These are phyloP conservation scores for Drosophila setosimentum DNA, from an alignment of 2,888 invertebrate species.

Conservation along the genomic window DNA sequence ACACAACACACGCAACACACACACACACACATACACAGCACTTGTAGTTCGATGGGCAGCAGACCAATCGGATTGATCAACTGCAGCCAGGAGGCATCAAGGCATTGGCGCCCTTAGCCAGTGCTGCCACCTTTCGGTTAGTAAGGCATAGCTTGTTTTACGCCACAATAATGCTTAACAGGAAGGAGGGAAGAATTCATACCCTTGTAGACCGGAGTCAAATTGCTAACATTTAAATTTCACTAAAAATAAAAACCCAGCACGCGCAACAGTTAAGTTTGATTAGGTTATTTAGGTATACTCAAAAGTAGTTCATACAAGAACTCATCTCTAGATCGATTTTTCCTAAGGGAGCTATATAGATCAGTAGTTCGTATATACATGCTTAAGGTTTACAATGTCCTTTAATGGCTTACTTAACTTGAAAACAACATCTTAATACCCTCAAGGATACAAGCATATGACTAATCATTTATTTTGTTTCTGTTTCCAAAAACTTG, in stretches of 20 bases:
- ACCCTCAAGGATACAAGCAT: neutral
- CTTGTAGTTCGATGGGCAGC: conserved; percentile 12
- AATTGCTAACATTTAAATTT: neutral
- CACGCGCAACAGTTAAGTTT: neutral
- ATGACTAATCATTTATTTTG: neutral
- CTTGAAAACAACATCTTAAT: neutral
- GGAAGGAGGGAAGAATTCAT: neutral
- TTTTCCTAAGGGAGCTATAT: neutral
- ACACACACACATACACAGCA: conserved; percentile 1
- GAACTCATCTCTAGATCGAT: neutral
- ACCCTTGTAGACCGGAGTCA: neutral
- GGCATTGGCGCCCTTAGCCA: conserved; percentile 57
- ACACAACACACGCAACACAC: conserved; percentile 5
- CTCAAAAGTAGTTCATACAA: neutral
- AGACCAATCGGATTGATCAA: conserved; percentile 47
- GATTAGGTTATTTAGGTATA: neutral
- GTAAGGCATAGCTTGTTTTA: neutral
- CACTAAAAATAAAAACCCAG: neutral
- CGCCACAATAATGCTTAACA: no score
- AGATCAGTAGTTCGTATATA: no score
- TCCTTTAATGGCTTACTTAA: no score
- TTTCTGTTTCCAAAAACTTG: neutral
- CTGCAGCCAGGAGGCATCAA: conserved; percentile 34
- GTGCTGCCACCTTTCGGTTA: conserved; percentile 2
- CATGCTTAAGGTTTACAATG: no score